phyloP scores from a whole-genome alignment of 2,888 invertebrate genomes.

The Kuschelorhynchus macadamiae region DNA sequence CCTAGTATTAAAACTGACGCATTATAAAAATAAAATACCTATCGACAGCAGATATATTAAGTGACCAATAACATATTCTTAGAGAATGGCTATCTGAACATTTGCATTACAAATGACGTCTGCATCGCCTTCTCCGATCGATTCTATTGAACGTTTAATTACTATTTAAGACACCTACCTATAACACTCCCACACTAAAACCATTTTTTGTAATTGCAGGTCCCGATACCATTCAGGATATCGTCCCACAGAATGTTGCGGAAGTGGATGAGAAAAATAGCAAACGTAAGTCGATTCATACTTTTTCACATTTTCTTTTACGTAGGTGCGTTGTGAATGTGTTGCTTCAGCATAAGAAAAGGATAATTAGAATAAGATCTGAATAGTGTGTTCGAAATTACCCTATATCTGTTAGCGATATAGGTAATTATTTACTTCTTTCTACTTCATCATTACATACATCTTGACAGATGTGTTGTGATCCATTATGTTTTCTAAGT shows the following conservation, averaged over 20 bases:
- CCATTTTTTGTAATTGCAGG: slow-evolving; percentile 72
- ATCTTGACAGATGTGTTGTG: not conserved
- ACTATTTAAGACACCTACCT: slow-evolving; percentile 57
- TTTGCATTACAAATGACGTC: slow-evolving; percentile 58
- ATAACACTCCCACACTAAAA: slow-evolving; percentile 52
- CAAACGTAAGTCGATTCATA: slow-evolving; percentile 81
- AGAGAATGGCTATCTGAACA: slow-evolving; percentile 33
- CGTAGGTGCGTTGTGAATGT: too few species aligned
- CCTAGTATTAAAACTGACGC: too few species aligned
- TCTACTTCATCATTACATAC: not conserved
- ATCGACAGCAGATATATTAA: too few species aligned
- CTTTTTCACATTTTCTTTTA: too few species aligned
- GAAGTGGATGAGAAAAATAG: slow-evolving; percentile 84
- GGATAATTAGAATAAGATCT: too few species aligned
- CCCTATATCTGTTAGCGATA: too few species aligned
- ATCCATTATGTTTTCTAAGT: too few species aligned
- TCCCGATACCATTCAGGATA: slow-evolving; percentile 81
- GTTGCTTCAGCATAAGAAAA: too few species aligned
- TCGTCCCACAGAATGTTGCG: slow-evolving; percentile 75
- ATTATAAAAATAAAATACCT: too few species aligned
- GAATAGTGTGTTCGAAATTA: too few species aligned
- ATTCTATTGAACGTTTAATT: slow-evolving; percentile 59
- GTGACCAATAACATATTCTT: too few species aligned
- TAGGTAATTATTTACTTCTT: too few species aligned
- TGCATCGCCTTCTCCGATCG: slow-evolving; percentile 55